Evolutionary conservation across 2,797 vertebrate genomes (phyloP), one percentile per base, ranked within the genome.

Genomic region (Enteromius fasciolatus): DNA sequence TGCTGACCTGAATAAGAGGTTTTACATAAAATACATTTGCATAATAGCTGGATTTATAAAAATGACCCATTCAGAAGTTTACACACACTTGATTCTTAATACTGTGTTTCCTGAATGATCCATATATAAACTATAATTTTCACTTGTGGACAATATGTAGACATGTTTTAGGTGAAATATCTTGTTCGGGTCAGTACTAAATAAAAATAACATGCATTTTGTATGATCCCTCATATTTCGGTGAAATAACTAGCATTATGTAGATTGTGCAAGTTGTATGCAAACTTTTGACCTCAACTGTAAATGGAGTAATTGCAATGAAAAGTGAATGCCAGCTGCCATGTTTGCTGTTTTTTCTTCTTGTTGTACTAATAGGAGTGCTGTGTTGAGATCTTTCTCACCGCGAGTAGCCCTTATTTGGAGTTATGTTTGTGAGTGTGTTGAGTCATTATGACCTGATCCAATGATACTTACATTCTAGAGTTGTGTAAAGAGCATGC

Each of bases 401-500:
- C n/a, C 23, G 11, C 11, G 64, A 63, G 61, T 63, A 73, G 70
- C 28, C 64, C 17, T 6, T 67, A 23, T 12, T 68, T 41, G 68
- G 9, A 44, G 41, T 87, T 87, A 85, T 72, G 78, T 76, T 81
- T 84, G 87, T 88, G 89, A 90, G 89, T 92, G 91, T 23, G n/a
- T 63, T 61, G 12, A 90, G 87, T 50, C 67, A 52, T 78, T 82
- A 83, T 84, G 80, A 84, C 80, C 92, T 91, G 91, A 92, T 93
- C 90, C 87, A 77, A 88, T 90, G 74, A 91, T 89, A 90, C 89
- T 93, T 92, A 90, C 89, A 75, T 91, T 92, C 92, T 90, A 90
- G 90, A 87, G 89, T 88, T 84, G 87, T 89, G 88, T 91, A 92
- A 92, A 92, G 92, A 93, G 92, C 90, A 92, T 93, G 90, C 92